Evolutionary conservation across 2,888 invertebrate species (phyloP).

Genomic region (Cephonodes hylas): DNA sequence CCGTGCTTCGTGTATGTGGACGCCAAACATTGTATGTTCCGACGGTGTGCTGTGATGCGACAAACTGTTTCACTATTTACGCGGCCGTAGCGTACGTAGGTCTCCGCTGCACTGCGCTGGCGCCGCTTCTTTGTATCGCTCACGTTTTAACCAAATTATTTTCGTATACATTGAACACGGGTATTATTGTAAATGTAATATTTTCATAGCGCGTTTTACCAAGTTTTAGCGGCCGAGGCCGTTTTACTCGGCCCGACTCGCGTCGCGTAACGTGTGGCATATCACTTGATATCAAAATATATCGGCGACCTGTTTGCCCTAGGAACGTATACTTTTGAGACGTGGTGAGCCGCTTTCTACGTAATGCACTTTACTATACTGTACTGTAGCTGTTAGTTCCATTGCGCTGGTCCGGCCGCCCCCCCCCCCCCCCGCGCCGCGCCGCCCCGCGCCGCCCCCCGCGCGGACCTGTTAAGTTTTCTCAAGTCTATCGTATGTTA

Average conservation of each 20-base stretch:
- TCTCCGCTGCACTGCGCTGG: not conserved
- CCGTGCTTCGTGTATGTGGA: not conserved
- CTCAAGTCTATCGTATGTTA: conserved; percentile 64
- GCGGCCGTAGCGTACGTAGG: not conserved
- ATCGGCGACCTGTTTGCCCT: conserved; percentile 19
- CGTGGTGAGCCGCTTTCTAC: conserved; percentile 43
- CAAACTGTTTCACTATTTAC: not conserved
- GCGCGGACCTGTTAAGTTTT: conserved; percentile 57
- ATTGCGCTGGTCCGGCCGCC: not conserved
- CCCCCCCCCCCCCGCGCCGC: no score
- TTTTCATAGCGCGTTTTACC: conserved; percentile 7
- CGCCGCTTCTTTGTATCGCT: not conserved
- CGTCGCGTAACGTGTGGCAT: conserved; percentile 35
- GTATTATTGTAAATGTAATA: not conserved
- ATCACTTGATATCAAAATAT: conserved; percentile 31
- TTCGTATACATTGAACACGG: conserved; percentile 1
- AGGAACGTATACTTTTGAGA: conserved; percentile 44
- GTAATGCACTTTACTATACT: conserved; percentile 13
- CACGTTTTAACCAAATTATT: conserved; percentile 6
- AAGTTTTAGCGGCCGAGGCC: conserved; percentile 11
- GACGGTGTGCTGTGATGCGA: not conserved
- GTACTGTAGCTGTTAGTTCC: not conserved
- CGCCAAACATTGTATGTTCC: conserved; percentile 1
- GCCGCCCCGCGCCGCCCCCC: conserved; percentile 15
- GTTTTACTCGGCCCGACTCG: not conserved